Conservation (phyloP, 2,888 invertebrate species). For the Trachelus tabidus region DNA sequence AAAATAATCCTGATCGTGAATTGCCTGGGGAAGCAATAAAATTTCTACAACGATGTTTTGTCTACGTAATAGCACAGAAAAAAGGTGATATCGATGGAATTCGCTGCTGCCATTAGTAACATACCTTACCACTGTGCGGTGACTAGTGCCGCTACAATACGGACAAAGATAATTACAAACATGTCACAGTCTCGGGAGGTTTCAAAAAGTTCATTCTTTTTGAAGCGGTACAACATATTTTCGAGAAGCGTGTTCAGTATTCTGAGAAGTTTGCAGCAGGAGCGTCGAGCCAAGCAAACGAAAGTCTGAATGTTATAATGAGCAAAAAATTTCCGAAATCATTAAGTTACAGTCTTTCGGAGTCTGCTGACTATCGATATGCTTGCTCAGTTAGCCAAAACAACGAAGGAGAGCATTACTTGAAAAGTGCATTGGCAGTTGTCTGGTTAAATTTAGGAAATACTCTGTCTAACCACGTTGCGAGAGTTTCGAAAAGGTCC, state of each 20-base stretch:
- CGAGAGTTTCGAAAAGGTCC: background rate
- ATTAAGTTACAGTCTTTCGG: conserved; percentile 22
- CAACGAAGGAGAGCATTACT: conserved; percentile 26
- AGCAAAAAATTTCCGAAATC: conserved; percentile 28
- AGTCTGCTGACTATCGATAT: conserved; percentile 25
- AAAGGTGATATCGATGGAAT: conserved; percentile 4
- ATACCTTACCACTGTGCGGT: conserved; percentile 24
- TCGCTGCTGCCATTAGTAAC: conserved; percentile 16
- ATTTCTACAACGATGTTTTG: conserved; percentile 28
- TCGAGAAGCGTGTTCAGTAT: conserved; percentile 22
- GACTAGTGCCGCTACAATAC: conserved; percentile 24
- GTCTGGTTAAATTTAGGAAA: conserved; percentile 7
- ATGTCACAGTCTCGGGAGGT: conserved; percentile 17
- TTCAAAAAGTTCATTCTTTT: conserved; percentile 22
- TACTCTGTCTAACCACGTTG: background rate
- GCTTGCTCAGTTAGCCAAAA: conserved; percentile 27
- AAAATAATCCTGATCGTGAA: conserved; percentile 25
- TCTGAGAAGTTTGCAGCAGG: conserved; percentile 23
- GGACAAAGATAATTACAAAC: conserved; percentile 21
- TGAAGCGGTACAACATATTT: conserved; percentile 19
- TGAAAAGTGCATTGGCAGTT: conserved; percentile 12
- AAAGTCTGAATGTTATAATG: conserved; percentile 27
- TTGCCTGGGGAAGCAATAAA: conserved; percentile 23
- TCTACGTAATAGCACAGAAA: conserved; percentile 25
- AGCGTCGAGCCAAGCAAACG: conserved; percentile 29